Percentiles rank a stretch among this genome's conserved stretches.
Evolutionary conservation across 2,113 vertebrate species (phyloP).

Genomic region (Macrotis lagotis): DNA sequence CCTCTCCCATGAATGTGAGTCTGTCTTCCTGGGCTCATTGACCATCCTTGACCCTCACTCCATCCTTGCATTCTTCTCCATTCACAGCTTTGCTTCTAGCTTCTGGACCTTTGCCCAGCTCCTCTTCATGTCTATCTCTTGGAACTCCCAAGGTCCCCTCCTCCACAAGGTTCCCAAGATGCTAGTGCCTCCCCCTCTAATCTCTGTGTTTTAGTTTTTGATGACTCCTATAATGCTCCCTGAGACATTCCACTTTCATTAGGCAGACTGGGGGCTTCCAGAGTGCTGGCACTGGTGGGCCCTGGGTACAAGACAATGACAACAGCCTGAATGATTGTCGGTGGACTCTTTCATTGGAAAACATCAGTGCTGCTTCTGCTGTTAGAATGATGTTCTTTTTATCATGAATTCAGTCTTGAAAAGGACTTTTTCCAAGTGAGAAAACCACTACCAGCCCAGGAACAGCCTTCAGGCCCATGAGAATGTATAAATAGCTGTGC

Average conservation of each 20-base stretch:
- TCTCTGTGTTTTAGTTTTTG: not conserved
- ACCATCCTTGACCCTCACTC: not conserved
- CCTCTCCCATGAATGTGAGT: not conserved
- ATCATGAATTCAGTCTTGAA: not conserved
- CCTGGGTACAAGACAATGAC: not conserved
- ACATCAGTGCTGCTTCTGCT: not conserved
- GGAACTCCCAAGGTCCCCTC: not conserved
- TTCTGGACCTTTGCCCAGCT: not conserved
- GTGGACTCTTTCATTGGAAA: slow-evolving; percentile 31
- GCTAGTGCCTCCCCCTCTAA: not conserved
- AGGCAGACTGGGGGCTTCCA: not conserved
- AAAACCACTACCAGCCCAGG: not conserved
- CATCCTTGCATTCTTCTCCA: not conserved
- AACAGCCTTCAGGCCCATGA: slow-evolving; percentile 25
- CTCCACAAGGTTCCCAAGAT: not conserved
- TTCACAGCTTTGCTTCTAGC: not conserved
- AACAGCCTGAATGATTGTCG: not conserved
- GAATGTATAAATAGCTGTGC: slow-evolving; percentile 52
- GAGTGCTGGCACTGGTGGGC: not conserved
- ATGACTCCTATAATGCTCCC: not conserved
- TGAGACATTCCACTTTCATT: not conserved
- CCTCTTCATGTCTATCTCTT: not conserved
- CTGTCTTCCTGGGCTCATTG: not conserved
- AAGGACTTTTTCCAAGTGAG: not conserved
- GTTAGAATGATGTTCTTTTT: not conserved